Percentiles rank a stretch among this genome's conserved stretches.
Conservation (phyloP, 2,113 vertebrate species). For the Blennius ocellaris region DNA sequence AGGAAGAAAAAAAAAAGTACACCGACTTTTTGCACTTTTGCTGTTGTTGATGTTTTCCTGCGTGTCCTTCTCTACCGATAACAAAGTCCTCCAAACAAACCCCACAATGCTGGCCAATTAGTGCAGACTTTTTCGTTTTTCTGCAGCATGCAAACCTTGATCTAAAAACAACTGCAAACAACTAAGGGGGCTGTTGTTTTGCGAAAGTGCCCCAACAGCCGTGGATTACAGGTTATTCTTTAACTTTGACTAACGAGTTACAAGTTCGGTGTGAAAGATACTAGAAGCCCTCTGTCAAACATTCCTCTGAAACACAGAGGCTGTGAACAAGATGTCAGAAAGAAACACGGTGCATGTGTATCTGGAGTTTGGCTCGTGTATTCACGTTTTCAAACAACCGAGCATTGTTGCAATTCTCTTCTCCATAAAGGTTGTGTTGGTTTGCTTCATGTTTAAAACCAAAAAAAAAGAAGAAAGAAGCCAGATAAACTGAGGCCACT, state of each 20-base stretch:
- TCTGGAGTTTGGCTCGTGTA: background rate
- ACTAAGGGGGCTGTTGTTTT: slow-evolving; percentile 24
- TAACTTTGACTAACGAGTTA: slow-evolving; percentile 53
- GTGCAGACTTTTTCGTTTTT: background rate
- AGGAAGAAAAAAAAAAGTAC: slow-evolving; percentile 10
- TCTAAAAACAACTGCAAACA: slow-evolving; percentile 36
- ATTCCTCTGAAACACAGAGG: slow-evolving; percentile 21
- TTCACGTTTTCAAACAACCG: background rate
- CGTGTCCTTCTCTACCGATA: slow-evolving; percentile 5
- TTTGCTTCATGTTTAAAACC: too few species aligned
- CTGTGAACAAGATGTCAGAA: background rate
- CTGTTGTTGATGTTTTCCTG: slow-evolving; percentile 15
- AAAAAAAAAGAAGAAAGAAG: background rate
- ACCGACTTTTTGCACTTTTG: background rate
- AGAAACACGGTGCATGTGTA: background rate
- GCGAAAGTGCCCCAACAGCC: slow-evolving; percentile 10
- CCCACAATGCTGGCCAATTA: slow-evolving; percentile 36
- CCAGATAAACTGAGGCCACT: background rate
- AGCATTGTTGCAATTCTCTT: background rate
- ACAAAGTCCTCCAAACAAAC: slow-evolving; percentile 30
- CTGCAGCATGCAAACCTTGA: slow-evolving; percentile 34
- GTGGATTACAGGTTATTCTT: slow-evolving; percentile 51
- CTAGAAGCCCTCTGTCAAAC: slow-evolving; percentile 36
- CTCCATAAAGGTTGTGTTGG: background rate
- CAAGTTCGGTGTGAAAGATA: slow-evolving; percentile 41